Base-by-base conservation (phyloP, 2,797 vertebrate genomes). In the Heterohyrax brucei region DNA sequence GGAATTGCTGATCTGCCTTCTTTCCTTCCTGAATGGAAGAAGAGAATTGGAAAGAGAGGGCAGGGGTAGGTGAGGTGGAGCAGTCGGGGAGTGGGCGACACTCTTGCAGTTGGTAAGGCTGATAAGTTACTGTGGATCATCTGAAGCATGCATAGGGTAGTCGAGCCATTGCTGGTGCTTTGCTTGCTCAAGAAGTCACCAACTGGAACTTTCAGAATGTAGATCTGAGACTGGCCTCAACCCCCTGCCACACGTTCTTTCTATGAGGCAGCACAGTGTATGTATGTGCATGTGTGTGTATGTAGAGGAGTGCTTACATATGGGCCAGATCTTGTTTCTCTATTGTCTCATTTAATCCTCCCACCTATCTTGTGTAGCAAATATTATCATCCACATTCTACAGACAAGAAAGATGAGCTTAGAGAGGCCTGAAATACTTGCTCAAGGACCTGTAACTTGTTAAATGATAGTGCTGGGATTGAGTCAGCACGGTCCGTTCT, bases 71-170 rank as follows among this genome's bases (percentile, higher is more conserved):
- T 50, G 50, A 22, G 0, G 30, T n/a, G 30, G 44, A 9, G 30
- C 10, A 1, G 13, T 39, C 0, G 3, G 46, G 21, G 7, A 30
- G 26, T 16, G 66, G 19, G 26, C 26, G 66, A 16, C 1, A 10
- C 46, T 82, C 53, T 6, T 8, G 59, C 19, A 66, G 56, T 33
- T 26, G 68, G 66, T 28, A 66, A 30, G 66, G 10, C 66, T 59
- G 16, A 56, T 33, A 48, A 33, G 87, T 48, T 61, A 62, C 0
- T 28, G 7, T 76, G 64, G 19, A 4, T 87, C 44, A 50, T 46
- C 21, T 70, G n/a, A 44, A 44, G 19, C 44, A 77, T 39, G 33
- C 7, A 2, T 3, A 76, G 30, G 9, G 5, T 48, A 2, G 39
- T 39, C 26, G 66, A 50, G 61, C 50, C 26, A 26, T 90, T 46